Base-by-base conservation (phyloP, 2,113 vertebrate species). In the Lophochroa leadbeateri region DNA sequence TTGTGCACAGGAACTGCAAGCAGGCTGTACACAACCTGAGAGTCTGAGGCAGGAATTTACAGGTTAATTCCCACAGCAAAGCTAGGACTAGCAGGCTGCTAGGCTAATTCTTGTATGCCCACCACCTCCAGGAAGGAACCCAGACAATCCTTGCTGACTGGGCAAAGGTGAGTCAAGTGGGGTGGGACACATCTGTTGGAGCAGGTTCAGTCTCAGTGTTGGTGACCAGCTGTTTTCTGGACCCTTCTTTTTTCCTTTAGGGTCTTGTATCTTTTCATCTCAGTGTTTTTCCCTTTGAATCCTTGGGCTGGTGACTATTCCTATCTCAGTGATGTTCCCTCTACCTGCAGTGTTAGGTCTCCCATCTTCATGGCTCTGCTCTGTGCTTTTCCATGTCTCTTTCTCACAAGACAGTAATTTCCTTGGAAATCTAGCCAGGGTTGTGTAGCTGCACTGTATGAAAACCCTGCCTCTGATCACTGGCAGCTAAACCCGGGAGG, bases 61-160 rank as follows among this genome's bases (percentile, higher is more conserved):
- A 11, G n/a, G 11, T 35, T n/a, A 37, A 53, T 67, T 67, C 64
- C 53, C 53, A 33, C 11, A 17, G 41, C 46, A 75, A 12, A 67
- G 17, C 35, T 70, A 79, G 65, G 27, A 67, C 14, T 23, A 8
- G 24, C 2, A n/a, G 39, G 31, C 29, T 47, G 37, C 37, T 24
- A 16, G n/a, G 37, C 10, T 60, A 13, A 69, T 43, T 74, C 29
- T 23, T 0, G 2, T n/a, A 13, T 3, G 2, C 7, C 50, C 29
- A 13, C 4, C 58, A 11, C 15, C 49, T 57, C 31, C 28, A 29
- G 53, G 44, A 75, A 75, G 24, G 46, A 31, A 43, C n/a, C 16
- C 11, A 9, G 20, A 23, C 0, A 2, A 13, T 57, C 17, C 17
- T 31, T 28, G 33, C 13, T 57, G 18, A 29, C 15, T 41, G 47